phyloP scores from a whole-genome alignment of 2,888 invertebrate species.

The Lysandra bellargus region DNA sequence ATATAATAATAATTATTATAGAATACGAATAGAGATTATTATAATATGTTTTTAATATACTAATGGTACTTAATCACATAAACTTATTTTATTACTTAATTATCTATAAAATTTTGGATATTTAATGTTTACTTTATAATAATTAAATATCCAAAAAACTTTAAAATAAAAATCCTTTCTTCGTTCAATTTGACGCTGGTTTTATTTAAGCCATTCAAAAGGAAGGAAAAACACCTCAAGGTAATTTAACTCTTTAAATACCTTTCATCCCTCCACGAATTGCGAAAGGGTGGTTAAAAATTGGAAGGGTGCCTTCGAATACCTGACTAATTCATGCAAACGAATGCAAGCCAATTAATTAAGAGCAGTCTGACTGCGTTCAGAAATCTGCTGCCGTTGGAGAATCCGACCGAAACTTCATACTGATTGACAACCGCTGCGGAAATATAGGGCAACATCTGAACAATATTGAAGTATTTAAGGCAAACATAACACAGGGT shows the following conservation, averaged over 20 bases:
- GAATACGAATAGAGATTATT: too few species aligned
- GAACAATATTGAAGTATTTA: background rate
- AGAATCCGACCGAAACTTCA: constrained; percentile 47
- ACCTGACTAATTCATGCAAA: constrained; percentile 78
- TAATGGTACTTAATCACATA: background rate
- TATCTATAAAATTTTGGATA: background rate
- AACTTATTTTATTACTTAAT: background rate
- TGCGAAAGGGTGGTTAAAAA: constrained; percentile 44
- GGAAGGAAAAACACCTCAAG: constrained; percentile 36
- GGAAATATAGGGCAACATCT: background rate
- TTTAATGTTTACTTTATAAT: background rate
- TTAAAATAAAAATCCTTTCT: background rate
- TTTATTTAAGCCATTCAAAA: constrained; percentile 24
- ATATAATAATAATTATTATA: too few species aligned
- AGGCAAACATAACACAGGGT: too few species aligned
- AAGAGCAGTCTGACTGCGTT: constrained; percentile 64
- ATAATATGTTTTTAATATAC: too few species aligned
- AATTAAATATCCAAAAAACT: background rate
- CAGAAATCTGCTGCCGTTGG: constrained; percentile 67
- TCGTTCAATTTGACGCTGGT: background rate
- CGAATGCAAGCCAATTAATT: constrained; percentile 79
- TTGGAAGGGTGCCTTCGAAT: constrained; percentile 46
- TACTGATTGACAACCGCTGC: constrained; percentile 36
- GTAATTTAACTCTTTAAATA: constrained; percentile 41
- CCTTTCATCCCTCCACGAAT: constrained; percentile 42